Evolutionary conservation across 2,888 invertebrate species (phyloP).

Genomic region (Fragum whitleyi): DNA sequence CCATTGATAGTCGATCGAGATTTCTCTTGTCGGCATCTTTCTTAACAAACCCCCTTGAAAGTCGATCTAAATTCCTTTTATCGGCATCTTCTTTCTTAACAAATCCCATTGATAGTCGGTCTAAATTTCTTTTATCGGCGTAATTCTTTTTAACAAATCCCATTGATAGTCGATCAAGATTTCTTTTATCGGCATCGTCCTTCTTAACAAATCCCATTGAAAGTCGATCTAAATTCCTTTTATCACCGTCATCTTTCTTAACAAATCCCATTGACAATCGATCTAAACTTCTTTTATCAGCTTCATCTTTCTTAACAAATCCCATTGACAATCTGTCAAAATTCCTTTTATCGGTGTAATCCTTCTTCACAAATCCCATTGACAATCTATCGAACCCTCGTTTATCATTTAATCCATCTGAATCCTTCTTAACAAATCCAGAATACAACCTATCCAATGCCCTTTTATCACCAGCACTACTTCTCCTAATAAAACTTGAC

Average conservation of each 20-base stretch:
- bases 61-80: constrained; percentile 18
- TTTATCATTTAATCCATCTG: not conserved
- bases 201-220: constrained; percentile 42
- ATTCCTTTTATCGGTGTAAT: constrained; percentile 16
- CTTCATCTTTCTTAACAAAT: constrained; percentile 43
- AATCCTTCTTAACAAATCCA: constrained; percentile 29
- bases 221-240: constrained; percentile 36
- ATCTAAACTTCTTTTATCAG: constrained; percentile 32
- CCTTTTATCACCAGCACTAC: constrained; percentile 20
- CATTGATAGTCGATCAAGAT: constrained; percentile 34
- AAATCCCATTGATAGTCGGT: constrained; percentile 28
- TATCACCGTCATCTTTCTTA: constrained; percentile 13
- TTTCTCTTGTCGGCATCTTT: constrained; percentile 22
- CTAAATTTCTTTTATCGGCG: constrained; percentile 26
- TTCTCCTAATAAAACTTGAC: constrained; percentile 31
- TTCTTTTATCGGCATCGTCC: constrained; percentile 17
- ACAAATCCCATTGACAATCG: constrained; percentile 24
- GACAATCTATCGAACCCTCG: constrained; percentile 13
- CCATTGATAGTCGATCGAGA: constrained; percentile 25
- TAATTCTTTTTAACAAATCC: constrained; percentile 45
- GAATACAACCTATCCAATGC: constrained; percentile 24
- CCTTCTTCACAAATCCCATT: constrained; percentile 22
- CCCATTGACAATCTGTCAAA: constrained; percentile 34
- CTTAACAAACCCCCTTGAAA: constrained; percentile 35
- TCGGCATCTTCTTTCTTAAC: constrained; percentile 22